A percentile compares a stretch with the other conserved stretches of the same genome.
phyloP scores from a whole-genome alignment of 2,113 vertebrate genomes.

The Miniopterus natalensis region DNA sequence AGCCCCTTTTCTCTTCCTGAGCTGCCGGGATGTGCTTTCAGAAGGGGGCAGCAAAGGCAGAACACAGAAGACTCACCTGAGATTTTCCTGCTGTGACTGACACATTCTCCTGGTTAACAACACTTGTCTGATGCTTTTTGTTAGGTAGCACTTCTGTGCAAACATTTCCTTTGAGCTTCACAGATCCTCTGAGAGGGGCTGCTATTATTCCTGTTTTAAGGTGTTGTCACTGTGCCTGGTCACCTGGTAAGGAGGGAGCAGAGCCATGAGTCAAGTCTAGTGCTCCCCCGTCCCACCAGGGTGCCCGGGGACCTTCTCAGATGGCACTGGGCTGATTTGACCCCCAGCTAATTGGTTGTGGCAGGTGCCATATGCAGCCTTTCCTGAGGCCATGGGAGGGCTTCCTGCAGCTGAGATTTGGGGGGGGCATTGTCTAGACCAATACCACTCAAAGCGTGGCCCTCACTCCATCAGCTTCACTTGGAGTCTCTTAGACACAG shows the following conservation, averaged over 20 bases:
- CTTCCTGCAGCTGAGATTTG: background rate
- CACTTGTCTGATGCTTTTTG: background rate
- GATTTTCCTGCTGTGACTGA: background rate
- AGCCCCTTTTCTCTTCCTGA: background rate
- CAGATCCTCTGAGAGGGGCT: background rate
- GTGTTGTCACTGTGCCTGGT: background rate
- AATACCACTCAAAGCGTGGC: too few relatives aligned
- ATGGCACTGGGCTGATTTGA: background rate
- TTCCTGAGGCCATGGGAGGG: background rate
- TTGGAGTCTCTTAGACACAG: background rate
- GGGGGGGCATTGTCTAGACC: background rate
- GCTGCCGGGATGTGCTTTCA: background rate
- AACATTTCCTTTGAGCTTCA: background rate
- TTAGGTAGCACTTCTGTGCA: background rate
- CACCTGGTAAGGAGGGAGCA: background rate
- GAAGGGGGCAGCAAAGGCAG: background rate
- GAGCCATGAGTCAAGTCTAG: background rate
- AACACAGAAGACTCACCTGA: background rate
- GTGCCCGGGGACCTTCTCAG: background rate
- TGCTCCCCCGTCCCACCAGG: background rate
- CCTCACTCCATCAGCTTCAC: background rate
- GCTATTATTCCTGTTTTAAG: background rate
- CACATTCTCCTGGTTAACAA: background rate
- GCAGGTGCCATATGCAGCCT: background rate
- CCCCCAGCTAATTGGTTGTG: background rate